Evolutionary conservation across 2,888 invertebrate species (phyloP).

Genomic region (Thera britannica): DNA sequence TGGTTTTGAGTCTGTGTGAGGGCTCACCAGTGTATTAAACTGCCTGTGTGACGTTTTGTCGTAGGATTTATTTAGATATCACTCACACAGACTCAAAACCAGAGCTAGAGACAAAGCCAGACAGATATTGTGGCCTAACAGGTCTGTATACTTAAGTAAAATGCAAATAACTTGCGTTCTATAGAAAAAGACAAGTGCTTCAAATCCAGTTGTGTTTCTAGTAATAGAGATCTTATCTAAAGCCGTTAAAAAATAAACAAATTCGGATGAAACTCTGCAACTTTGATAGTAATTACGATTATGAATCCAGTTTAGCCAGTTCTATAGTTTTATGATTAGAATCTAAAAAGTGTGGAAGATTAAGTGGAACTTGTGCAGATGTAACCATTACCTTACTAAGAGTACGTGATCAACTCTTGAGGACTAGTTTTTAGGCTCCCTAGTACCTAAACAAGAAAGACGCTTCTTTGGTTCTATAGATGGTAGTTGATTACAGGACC

Average conservation of each 20-base stretch:
- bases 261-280: constrained; percentile 26
- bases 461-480: no score
- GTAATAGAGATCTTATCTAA: constrained; percentile 20
- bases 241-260: constrained; percentile 19
- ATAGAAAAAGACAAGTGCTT: background rate
- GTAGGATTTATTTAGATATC: no score
- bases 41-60: no score
- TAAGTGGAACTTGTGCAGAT: background rate
- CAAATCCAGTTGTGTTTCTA: background rate
- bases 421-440: background rate
- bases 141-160: background rate
- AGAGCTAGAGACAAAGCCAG: no score
- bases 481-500: no score
- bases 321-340: constrained; percentile 33
- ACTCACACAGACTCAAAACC: no score
- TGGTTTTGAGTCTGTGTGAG: no score
- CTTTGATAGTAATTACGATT: constrained; percentile 36
- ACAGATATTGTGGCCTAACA: no score
- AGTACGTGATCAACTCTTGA: background rate
- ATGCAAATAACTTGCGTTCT: background rate
- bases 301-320: constrained; percentile 12
- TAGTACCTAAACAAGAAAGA: no score
- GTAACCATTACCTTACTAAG: background rate
- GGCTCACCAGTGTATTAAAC: no score
- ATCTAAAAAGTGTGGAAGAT: constrained; percentile 20